These are phyloP conservation scores for Gallinago paraguaiae DNA, from an alignment of 2,113 vertebrate species.

Conservation along the genomic window DNA sequence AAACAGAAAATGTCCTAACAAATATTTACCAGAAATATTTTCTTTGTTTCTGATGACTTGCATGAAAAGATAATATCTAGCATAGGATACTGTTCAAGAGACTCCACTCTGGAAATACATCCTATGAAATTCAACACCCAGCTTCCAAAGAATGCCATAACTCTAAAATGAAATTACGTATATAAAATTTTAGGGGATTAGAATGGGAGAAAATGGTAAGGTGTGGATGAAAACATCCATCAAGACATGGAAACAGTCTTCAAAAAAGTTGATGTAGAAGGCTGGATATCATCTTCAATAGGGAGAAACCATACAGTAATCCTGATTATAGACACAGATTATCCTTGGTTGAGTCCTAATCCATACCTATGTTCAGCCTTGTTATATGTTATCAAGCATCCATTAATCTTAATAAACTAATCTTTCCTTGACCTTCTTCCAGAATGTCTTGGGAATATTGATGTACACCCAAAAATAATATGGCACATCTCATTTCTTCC, in stretches of 20 bases:
- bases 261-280: background rate
- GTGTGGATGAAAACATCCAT: background rate
- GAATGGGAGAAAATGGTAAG: background rate
- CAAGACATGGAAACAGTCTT: background rate
- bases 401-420: background rate
- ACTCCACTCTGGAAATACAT: background rate
- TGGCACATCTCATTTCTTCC: background rate
- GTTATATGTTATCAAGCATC: background rate
- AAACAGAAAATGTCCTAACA: background rate
- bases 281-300: background rate
- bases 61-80: background rate
- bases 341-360: background rate
- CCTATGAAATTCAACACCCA: background rate
- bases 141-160: background rate
- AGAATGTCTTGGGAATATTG: background rate
- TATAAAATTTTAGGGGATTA: background rate
- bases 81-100: background rate
- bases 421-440: background rate
- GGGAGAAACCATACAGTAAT: background rate
- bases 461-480: background rate
- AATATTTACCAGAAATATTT: background rate
- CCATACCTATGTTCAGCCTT: background rate
- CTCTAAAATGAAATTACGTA: background rate
- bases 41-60: background rate
- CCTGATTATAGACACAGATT: background rate